Percentiles rank a stretch among this genome's conserved stretches.
Conservation (phyloP, 2,113 vertebrate species). For the Pteruthius melanotis region DNA sequence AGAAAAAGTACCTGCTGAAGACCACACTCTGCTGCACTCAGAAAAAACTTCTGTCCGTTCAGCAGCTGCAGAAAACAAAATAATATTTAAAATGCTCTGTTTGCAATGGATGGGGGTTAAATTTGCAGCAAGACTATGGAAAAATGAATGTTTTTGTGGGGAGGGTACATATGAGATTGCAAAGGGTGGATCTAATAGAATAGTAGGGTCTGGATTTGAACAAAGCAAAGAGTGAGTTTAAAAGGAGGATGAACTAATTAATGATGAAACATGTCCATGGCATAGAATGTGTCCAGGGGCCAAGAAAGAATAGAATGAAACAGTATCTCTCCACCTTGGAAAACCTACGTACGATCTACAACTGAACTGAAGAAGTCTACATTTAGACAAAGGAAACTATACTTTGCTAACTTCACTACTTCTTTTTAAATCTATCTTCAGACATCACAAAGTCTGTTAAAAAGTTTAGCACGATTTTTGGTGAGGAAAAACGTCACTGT, state of each 20-base stretch:
- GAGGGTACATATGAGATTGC: not conserved
- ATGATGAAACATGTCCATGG: not conserved
- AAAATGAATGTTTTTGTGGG: not conserved
- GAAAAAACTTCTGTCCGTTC: not conserved
- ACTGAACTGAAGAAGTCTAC: not conserved
- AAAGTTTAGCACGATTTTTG: not conserved
- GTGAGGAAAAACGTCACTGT: not conserved
- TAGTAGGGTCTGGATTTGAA: not conserved
- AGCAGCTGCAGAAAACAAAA: not conserved
- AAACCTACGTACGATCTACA: not conserved
- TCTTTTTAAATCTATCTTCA: not conserved
- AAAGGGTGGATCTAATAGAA: not conserved
- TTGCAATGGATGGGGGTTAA: not conserved
- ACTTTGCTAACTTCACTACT: not conserved
- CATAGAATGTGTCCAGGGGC: not conserved
- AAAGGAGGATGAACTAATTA: not conserved
- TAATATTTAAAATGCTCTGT: not conserved
- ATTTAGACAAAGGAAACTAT: not conserved
- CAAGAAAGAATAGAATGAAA: not conserved
- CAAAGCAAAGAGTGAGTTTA: not conserved
- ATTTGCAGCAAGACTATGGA: not conserved
- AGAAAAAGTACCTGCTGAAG: not conserved
- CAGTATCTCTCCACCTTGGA: not conserved
- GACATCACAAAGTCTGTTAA: not conserved
- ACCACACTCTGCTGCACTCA: not conserved